Evolutionary conservation across 2,888 invertebrate species (phyloP).

Genomic region (Drosophila tripunctata): DNA sequence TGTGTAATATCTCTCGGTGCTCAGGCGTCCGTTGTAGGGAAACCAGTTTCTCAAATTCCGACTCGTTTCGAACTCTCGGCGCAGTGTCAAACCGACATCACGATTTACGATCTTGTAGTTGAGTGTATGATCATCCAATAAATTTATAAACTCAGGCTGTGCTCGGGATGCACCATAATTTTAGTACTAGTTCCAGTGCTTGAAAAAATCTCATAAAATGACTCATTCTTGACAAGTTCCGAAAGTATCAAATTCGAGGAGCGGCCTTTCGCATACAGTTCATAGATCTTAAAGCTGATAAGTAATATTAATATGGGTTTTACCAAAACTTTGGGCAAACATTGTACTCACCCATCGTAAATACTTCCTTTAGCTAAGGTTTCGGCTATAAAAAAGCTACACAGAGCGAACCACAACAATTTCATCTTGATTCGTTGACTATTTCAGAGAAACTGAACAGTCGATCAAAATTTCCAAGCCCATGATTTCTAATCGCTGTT

Average conservation of each 20-base stretch:
- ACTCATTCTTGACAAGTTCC: constrained; percentile 45
- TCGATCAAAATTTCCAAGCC: background rate
- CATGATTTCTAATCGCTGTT: constrained; percentile 28
- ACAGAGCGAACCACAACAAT: constrained; percentile 15
- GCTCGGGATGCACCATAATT: constrained; percentile 72
- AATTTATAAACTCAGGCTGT: constrained; percentile 53
- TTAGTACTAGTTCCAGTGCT: constrained; percentile 24
- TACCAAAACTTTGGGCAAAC: background rate
- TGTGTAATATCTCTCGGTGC: constrained; percentile 67
- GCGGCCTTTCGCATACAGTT: constrained; percentile 35
- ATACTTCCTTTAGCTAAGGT: constrained; percentile 16
- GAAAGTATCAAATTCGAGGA: constrained; percentile 25
- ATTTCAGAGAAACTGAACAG: constrained; percentile 13
- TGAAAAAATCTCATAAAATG: constrained; percentile 58
- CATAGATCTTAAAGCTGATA: constrained; percentile 73
- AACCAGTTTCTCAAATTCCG: constrained; percentile 34
- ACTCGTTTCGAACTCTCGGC: constrained; percentile 42
- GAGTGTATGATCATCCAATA: constrained; percentile 37
- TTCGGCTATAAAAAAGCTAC: constrained; percentile 7
- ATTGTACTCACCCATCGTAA: constrained; percentile 63
- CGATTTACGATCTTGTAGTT: constrained; percentile 50
- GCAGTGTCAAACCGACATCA: constrained; percentile 59
- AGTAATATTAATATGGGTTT: background rate
- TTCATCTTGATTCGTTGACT: constrained; percentile 47
- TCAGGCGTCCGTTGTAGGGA: constrained; percentile 52